Conservation (phyloP, 2,113 vertebrate species). For the Brachionichthys hirsutus region DNA sequence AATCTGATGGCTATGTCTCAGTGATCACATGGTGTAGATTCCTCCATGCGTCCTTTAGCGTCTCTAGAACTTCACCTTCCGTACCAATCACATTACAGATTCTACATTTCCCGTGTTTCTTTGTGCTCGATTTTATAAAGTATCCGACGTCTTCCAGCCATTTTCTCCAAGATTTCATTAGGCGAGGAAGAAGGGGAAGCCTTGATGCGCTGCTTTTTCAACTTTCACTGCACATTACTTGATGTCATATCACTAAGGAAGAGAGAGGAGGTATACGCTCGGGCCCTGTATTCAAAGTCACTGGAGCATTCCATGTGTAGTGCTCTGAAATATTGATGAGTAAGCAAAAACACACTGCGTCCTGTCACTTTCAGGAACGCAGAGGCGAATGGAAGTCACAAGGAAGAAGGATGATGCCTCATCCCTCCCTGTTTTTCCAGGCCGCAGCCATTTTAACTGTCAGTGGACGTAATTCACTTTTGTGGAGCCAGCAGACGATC, state of each 20-base stretch:
- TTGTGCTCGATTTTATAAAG: slow-evolving; percentile 36
- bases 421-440: slow-evolving; percentile 14
- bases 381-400: slow-evolving; percentile 61
- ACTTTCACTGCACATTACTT: slow-evolving; percentile 69
- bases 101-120: slow-evolving; percentile 33
- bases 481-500: slow-evolving; percentile 16
- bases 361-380: slow-evolving; percentile 71
- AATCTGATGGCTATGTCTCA: not conserved
- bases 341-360: slow-evolving; percentile 75
- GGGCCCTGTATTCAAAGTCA: slow-evolving; percentile 70
- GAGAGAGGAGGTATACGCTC: slow-evolving; percentile 53
- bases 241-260: slow-evolving; percentile 70
- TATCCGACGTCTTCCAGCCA: slow-evolving; percentile 34
- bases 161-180: slow-evolving; percentile 57
- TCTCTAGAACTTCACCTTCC: slow-evolving; percentile 9
- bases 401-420: slow-evolving; percentile 66
- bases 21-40: slow-evolving; percentile 3
- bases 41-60: slow-evolving; percentile 31
- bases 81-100: slow-evolving; percentile 25
- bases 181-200: not conserved
- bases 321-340: slow-evolving; percentile 78
- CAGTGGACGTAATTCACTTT: slow-evolving; percentile 52
- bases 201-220: slow-evolving; percentile 50
- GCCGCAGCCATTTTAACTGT: slow-evolving; percentile 54
- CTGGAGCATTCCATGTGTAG: slow-evolving; percentile 72